A percentile compares a stretch with the other conserved stretches of the same genome.
Evolutionary conservation across 2,797 vertebrate genomes (phyloP).

Genomic region (Sciurus carolinensis): DNA sequence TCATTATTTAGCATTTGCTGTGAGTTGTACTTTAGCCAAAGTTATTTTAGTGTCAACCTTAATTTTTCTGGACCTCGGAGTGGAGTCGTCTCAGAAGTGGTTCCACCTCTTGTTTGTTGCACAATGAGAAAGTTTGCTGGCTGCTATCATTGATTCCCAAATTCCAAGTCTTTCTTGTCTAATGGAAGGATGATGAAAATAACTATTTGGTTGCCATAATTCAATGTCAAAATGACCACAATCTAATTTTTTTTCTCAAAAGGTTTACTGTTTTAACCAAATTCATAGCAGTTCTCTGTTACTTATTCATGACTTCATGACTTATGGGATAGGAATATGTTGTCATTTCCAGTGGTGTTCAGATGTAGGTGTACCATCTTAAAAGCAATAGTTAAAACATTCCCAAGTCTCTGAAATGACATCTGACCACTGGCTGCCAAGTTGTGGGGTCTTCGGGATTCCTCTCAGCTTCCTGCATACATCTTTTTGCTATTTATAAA

Average conservation of each 20-base stretch:
- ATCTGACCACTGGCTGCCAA: neutral
- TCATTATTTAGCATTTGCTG: slow-evolving; percentile 85
- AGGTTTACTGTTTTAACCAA: slow-evolving; percentile 54
- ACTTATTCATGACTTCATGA: neutral
- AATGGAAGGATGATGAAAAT: neutral
- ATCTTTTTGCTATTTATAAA: slow-evolving; percentile 50
- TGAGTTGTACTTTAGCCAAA: slow-evolving; percentile 81
- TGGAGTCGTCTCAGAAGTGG: slow-evolving; percentile 29
- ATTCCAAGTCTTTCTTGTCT: slow-evolving; percentile 51
- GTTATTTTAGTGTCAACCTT: slow-evolving; percentile 83
- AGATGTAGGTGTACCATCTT: neutral
- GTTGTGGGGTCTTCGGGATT: neutral
- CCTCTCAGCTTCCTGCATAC: neutral
- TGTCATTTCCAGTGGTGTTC: neutral
- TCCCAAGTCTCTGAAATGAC: neutral
- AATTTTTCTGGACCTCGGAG: slow-evolving; percentile 78
- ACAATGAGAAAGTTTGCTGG: slow-evolving; percentile 68
- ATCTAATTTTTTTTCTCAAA: slow-evolving; percentile 27
- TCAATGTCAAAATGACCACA: slow-evolving; percentile 34
- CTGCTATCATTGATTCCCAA: slow-evolving; percentile 26
- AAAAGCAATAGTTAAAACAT: slow-evolving; percentile 17
- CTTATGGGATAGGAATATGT: neutral
- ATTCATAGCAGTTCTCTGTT: slow-evolving; percentile 7
- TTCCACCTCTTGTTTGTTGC: slow-evolving; percentile 79
- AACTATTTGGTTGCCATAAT: neutral